Evolutionary conservation across 2,797 vertebrate species (phyloP).

Genomic region (Periophthalmus magnuspinnatus): DNA sequence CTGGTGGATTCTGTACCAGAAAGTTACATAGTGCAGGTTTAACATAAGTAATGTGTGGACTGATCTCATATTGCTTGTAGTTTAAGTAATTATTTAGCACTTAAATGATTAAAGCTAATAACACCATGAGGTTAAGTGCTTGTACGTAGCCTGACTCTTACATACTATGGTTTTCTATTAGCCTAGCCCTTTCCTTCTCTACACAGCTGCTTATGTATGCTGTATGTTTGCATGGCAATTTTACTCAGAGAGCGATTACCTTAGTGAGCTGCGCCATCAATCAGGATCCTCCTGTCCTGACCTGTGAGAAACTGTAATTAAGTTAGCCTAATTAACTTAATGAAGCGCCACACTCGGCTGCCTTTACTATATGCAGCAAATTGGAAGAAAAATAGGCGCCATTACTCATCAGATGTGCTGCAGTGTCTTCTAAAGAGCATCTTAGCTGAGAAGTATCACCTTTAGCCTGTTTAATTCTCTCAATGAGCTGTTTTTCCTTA

Average conservation of each 20-base stretch:
- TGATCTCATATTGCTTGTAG: neutral
- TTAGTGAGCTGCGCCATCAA: slow-evolving; percentile 83
- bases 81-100: neutral
- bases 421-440: slow-evolving; percentile 45
- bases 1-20: too few species aligned
- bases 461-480: slow-evolving; percentile 36
- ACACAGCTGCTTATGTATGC: slow-evolving; percentile 62
- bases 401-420: slow-evolving; percentile 79
- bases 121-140: neutral
- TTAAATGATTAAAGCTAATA: neutral
- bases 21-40: too few species aligned
- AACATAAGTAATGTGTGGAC: too few species aligned
- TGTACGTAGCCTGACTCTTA: neutral
- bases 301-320: slow-evolving; percentile 87
- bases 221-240: slow-evolving; percentile 71
- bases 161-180: neutral
- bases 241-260: slow-evolving; percentile 80
- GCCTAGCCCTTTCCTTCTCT: neutral
- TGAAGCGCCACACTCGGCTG: slow-evolving; percentile 85
- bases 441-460: slow-evolving; percentile 31
- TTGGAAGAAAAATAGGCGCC: slow-evolving; percentile 87
- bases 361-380: slow-evolving; percentile 81
- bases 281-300: slow-evolving; percentile 83
- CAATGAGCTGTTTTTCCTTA: slow-evolving; percentile 33
- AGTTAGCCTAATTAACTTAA: slow-evolving; percentile 90